Conservation (phyloP, 2,113 vertebrate genomes). For the Hoplias malabaricus region DNA sequence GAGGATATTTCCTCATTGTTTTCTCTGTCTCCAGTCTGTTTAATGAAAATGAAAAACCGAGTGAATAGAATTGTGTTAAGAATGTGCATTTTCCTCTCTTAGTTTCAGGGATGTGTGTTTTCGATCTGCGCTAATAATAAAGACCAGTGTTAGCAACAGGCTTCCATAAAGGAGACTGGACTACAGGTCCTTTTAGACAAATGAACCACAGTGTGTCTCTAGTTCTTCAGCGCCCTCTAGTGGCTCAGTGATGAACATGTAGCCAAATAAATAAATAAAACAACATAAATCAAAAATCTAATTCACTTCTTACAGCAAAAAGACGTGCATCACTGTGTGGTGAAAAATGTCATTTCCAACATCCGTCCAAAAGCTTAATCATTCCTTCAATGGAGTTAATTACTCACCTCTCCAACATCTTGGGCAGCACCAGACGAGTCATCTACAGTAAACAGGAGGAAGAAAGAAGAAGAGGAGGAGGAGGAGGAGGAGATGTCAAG, state of each 20-base stretch:
- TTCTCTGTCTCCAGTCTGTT: too few species aligned
- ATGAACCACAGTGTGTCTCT: not conserved
- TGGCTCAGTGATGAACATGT: not conserved
- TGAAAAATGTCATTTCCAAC: not conserved
- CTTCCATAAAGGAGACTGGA: not conserved
- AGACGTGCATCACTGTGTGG: not conserved
- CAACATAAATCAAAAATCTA: not conserved
- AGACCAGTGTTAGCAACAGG: too few species aligned
- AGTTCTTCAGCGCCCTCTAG: not conserved
- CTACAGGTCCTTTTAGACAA: not conserved
- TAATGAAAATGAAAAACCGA: too few species aligned
- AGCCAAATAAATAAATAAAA: not conserved
- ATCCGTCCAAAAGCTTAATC: not conserved
- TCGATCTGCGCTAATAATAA: not conserved
- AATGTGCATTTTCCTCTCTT: too few species aligned
- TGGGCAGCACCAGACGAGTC: slow-evolving; percentile 89
- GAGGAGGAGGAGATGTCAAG: slow-evolving; percentile 1
- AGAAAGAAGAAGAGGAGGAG: not conserved
- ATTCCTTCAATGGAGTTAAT: not conserved
- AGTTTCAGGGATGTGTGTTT: too few species aligned
- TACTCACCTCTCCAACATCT: slow-evolving; percentile 92
- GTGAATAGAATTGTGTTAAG: too few species aligned
- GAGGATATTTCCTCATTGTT: too few species aligned
- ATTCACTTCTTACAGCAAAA: not conserved
- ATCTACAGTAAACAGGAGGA: slow-evolving; percentile 83